Percentiles rank a stretch among this genome's conserved stretches.
phyloP scores from a whole-genome alignment of 1,140 invertebrate genomes.

The Penaeus japonicus region DNA sequence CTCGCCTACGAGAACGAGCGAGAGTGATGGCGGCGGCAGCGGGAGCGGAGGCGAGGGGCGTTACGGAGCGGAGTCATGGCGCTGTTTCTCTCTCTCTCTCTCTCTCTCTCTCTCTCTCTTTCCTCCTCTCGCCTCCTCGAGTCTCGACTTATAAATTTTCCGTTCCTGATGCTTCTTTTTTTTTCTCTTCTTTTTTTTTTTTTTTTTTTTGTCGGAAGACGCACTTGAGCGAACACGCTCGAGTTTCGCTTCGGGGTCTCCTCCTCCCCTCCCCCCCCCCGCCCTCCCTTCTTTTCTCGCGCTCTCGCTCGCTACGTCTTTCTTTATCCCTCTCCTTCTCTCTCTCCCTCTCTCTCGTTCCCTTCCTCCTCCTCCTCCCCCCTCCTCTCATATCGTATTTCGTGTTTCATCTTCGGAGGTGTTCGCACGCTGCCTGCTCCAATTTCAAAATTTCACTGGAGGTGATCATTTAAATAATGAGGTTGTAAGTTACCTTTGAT shows the following conservation, averaged over 20 bases:
- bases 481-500: constrained; percentile 34
- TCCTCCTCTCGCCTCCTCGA: background rate
- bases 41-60: background rate
- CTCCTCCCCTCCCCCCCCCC: too few species aligned
- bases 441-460: constrained; percentile 49
- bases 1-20: background rate
- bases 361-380: background rate
- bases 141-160: background rate
- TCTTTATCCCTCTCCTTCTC: too few species aligned
- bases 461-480: constrained; percentile 46
- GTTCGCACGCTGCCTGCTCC: constrained; percentile 6
- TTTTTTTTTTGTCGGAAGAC: too few species aligned
- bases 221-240: too few species aligned
- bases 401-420: background rate
- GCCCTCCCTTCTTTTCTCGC: too few species aligned
- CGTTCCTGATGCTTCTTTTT: background rate
- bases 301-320: too few species aligned
- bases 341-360: too few species aligned
- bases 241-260: too few species aligned
- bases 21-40: background rate
- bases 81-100: background rate
- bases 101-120: background rate
- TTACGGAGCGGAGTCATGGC: too few species aligned
- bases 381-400: background rate
- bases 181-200: background rate